phyloP scores from a whole-genome alignment of 2,888 invertebrate genomes.

The Scaptomyza cyrtandrae region DNA sequence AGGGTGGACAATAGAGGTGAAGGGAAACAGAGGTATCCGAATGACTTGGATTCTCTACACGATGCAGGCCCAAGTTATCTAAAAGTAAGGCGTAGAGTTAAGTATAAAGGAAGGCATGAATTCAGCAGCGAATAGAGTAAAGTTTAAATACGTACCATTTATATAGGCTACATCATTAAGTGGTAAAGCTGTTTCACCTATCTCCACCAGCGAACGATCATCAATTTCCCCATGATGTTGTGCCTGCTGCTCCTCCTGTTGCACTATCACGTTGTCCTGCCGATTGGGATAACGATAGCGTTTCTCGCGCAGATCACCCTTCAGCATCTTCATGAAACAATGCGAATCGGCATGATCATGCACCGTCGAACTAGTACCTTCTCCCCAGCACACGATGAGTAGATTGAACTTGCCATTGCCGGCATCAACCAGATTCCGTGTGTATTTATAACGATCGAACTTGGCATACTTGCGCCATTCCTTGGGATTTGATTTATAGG shows the following conservation, averaged over 20 bases:
- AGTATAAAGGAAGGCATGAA: background rate
- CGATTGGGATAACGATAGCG: constrained; percentile 83
- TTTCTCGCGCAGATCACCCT: constrained; percentile 93
- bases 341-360: constrained; percentile 98
- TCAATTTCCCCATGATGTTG: constrained; percentile 67
- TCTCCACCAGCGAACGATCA: constrained; percentile 87
- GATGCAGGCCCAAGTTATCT: constrained; percentile 97
- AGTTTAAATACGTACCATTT: constrained; percentile 88
- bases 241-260: constrained; percentile 15
- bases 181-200: constrained; percentile 87
- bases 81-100: constrained; percentile 84
- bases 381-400: constrained; percentile 99
- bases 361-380: constrained; percentile 96
- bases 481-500: constrained; percentile 93
- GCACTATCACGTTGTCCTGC: constrained; percentile 4
- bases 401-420: constrained; percentile 99
- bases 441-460: constrained; percentile 96
- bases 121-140: background rate
- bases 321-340: constrained; percentile 98
- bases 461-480: constrained; percentile 98
- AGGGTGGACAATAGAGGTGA: constrained; percentile 98
- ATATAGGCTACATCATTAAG: constrained; percentile 96
- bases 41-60: constrained; percentile 97
- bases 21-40: constrained; percentile 95
- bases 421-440: constrained; percentile 96